Conservation (phyloP, 2,113 vertebrate genomes). For the Kryptolebias marmoratus region DNA sequence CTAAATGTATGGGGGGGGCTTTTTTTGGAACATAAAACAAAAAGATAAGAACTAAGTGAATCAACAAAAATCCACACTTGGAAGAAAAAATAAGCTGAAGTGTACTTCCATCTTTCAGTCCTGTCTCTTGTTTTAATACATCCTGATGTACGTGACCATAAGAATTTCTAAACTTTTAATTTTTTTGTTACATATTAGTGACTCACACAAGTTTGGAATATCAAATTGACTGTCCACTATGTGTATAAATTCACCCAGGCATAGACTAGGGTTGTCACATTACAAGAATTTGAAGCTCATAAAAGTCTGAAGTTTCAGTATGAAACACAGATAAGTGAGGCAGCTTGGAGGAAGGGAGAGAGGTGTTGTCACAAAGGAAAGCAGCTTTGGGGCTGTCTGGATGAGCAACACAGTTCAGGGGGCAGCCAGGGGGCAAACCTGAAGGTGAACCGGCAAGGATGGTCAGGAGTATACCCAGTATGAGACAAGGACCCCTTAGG, state of each 20-base stretch:
- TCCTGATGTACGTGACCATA: no score
- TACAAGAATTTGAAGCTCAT: not conserved
- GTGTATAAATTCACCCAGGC: not conserved
- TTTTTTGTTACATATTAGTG: not conserved
- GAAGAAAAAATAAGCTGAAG: no score
- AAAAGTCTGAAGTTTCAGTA: not conserved
- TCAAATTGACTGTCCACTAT: not conserved
- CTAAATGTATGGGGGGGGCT: no score
- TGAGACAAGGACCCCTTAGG: not conserved
- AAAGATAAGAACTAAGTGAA: no score
- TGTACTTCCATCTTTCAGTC: no score
- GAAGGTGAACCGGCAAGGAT: not conserved
- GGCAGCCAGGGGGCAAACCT: not conserved
- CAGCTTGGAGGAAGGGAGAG: not conserved
- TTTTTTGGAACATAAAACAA: no score
- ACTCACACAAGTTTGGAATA: not conserved
- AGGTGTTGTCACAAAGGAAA: not conserved
- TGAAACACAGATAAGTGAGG: not conserved
- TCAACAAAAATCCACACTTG: no score
- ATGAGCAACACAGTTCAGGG: not conserved
- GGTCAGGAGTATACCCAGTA: not conserved
- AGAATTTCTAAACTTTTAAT: no score
- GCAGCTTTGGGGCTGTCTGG: not conserved
- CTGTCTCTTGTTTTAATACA: no score
- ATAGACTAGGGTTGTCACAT: not conserved